Evolutionary conservation across 2,113 vertebrate genomes (phyloP).

Genomic region (Cyanocitta stelleri): DNA sequence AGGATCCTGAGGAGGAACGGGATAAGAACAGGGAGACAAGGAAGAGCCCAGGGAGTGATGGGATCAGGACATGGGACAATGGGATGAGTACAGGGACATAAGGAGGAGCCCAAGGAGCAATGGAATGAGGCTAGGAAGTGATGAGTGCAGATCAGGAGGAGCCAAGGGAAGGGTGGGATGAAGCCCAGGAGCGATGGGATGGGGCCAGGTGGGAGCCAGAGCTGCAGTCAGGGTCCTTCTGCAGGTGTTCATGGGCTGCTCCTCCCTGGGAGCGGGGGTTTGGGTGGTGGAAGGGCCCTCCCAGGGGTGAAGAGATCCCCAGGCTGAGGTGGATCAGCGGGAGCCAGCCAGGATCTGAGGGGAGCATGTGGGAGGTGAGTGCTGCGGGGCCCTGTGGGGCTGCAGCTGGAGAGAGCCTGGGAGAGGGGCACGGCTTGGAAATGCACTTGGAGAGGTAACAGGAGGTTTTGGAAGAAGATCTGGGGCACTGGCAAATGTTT

Average conservation of each 20-base stretch:
- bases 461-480: neutral
- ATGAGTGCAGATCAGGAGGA: neutral
- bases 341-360: neutral
- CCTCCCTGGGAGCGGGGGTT: rapidly evolving
- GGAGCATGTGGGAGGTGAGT: rapidly evolving
- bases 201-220: neutral
- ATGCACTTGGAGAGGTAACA: neutral
- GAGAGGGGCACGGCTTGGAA: neutral
- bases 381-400: neutral
- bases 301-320: neutral
- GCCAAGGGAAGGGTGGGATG: neutral
- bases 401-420: neutral
- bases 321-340: rapidly evolving
- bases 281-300: neutral
- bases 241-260: neutral
- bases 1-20: neutral
- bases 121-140: neutral
- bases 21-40: neutral
- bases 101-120: neutral
- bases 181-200: neutral
- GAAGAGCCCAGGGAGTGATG: neutral
- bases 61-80: neutral
- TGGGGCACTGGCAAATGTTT: rapidly evolving
- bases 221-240: rapidly evolving
- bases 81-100: neutral